Base-by-base conservation (phyloP, 2,797 vertebrate species). In the Tokudaia muenninki region DNA sequence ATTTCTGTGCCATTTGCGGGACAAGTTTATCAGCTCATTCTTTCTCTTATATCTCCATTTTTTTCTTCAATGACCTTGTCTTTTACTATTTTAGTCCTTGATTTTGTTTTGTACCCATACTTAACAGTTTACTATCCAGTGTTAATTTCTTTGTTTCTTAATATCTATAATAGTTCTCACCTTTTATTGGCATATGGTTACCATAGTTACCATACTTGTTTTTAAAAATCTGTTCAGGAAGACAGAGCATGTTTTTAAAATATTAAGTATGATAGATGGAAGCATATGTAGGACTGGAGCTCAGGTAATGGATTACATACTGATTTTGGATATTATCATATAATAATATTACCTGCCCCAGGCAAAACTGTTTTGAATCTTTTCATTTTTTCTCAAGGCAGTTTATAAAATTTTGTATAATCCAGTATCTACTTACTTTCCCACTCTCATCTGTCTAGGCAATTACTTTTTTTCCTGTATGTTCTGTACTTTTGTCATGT, bases 91-190 rank as follows among this genome's bases (percentile, higher is more conserved):
- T 93, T 59, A 93, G 41, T 81, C 37, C 63, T 83, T 9, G 55
- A 24, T 90, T 95, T 97, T 96, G 13, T 92, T 94, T 52, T 95
- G 57, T 47, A 86, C 24, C 77, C 41, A 50, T 47, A 87, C 70
- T 70, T 83, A 94, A 55, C 61, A 67, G 77, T 83, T 94, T 91
- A 63, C 63, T 61, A 72, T 70, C 92, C 90, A 87, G 0, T 92
- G 41, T 65, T 92, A 52, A 77, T 10, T 92, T 29, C 29, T 47
- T 96, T 92, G 17, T 86, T 55, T 95, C 61, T 95, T 95, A 63
- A 41, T 26, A 84, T 91, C 91, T 87, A 26, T 9, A 90, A 63
- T 84, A 77, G 22, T 79, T 95, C 57, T 91, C 75, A 72, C 34
- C 44, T 87, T 95, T 95, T 74, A 90, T n/a, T 82, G 52, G 59